Evolutionary conservation across 2,888 invertebrate species (phyloP).

Genomic region (Polyploca ridens): DNA sequence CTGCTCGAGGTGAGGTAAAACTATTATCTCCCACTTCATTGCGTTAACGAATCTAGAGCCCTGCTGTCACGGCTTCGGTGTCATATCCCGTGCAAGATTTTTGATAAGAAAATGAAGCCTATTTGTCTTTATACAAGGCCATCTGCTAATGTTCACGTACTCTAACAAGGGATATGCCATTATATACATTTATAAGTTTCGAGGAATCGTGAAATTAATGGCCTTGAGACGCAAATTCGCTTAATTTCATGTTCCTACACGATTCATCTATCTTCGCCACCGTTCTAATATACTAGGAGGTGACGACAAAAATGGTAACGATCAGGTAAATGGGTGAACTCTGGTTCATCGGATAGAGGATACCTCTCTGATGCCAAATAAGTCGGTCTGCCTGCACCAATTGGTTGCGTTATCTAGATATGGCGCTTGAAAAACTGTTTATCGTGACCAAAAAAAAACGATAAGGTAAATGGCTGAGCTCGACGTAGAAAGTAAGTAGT

Average conservation of each 20-base stretch:
- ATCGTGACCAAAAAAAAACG: too few species aligned
- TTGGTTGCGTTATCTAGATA: too few species aligned
- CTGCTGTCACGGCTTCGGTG: slow-evolving; percentile 23
- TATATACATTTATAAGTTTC: background rate
- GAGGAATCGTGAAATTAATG: background rate
- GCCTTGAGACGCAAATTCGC: background rate
- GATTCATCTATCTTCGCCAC: background rate
- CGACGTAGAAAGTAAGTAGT: too few species aligned
- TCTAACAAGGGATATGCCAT: background rate
- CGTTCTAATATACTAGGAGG: too few species aligned
- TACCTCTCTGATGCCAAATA: too few species aligned
- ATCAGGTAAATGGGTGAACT: too few species aligned
- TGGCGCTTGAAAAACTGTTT: too few species aligned
- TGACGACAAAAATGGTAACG: too few species aligned
- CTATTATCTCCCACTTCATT: slow-evolving; percentile 60
- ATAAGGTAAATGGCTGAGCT: too few species aligned
- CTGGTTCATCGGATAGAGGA: too few species aligned
- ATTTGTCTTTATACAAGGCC: background rate
- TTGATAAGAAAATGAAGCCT: background rate
- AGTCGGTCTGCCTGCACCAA: too few species aligned
- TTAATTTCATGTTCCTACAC: background rate
- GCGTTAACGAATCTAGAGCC: slow-evolving; percentile 50
- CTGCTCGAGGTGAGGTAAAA: slow-evolving; percentile 63
- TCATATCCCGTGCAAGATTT: slow-evolving; percentile 17
- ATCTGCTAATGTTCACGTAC: background rate